These are phyloP conservation scores for Mesaphorura yosii DNA, from an alignment of 1,140 invertebrate species.

Conservation along the genomic window DNA sequence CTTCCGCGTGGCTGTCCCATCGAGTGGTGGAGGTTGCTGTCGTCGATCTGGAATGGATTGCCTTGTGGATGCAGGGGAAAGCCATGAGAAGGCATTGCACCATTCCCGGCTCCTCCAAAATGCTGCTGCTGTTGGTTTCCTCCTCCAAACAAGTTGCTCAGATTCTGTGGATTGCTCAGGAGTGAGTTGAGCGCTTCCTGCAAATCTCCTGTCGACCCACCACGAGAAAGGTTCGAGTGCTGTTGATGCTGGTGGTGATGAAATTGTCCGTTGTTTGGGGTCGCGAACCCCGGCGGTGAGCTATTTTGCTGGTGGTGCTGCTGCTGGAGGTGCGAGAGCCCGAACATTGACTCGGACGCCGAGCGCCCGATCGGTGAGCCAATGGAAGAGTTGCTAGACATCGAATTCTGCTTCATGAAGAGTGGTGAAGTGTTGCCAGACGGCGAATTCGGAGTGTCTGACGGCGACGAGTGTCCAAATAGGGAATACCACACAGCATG, in stretches of 20 bases:
- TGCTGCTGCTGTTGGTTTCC: constrained; percentile 13
- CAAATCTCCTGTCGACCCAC: constrained; percentile 31
- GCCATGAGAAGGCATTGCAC: no score
- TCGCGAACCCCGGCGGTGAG: constrained; percentile 23
- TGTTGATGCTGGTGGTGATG: constrained; percentile 8
- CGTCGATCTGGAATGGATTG: constrained; percentile 23
- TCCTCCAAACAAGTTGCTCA: constrained; percentile 34
- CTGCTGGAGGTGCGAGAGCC: constrained; percentile 11
- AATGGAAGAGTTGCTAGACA: constrained; percentile 6
- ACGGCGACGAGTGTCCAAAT: constrained; percentile 27
- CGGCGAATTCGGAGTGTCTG: constrained; percentile 20
- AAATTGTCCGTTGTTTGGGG: constrained; percentile 24
- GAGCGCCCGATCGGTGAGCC: constrained; percentile 21
- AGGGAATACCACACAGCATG: constrained; percentile 32
- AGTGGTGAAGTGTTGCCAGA: constrained; percentile 30
- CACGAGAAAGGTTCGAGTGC: neutral
- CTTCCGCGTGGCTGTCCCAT: neutral
- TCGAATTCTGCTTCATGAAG: constrained; percentile 21
- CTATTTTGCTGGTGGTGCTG: constrained; percentile 4
- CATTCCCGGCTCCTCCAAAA: no score
- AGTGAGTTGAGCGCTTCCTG: constrained; percentile 35
- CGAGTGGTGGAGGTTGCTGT: constrained; percentile 14
- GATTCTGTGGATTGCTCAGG: constrained; percentile 35
- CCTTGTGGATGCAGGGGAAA: neutral
- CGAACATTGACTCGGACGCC: constrained; percentile 6